Evolutionary conservation across 1,140 invertebrate species (phyloP).

Genomic region (Drosophila tristis): DNA sequence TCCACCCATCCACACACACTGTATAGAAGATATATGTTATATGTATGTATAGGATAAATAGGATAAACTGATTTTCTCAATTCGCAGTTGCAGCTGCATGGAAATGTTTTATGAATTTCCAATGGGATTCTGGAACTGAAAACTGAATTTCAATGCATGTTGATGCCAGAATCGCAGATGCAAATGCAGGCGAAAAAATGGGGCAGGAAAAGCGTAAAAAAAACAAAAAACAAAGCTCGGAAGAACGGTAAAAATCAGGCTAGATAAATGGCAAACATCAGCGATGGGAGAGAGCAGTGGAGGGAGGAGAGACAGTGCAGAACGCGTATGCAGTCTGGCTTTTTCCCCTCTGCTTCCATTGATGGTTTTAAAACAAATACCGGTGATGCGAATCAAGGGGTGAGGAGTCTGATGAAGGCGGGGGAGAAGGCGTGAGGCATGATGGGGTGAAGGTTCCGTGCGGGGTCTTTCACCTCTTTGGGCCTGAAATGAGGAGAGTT

Average conservation of each 20-base stretch:
- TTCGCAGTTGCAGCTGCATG: slow-evolving; percentile 30
- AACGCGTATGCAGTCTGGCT: slow-evolving; percentile 33
- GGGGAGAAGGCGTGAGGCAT: slow-evolving; percentile 20
- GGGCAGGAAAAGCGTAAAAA: background rate
- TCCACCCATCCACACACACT: slow-evolving; percentile 6
- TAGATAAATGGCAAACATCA: slow-evolving; percentile 49
- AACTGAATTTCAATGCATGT: slow-evolving; percentile 40
- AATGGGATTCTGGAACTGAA: slow-evolving; percentile 13
- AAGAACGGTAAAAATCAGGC: slow-evolving; percentile 40
- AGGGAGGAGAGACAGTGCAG: slow-evolving; percentile 3
- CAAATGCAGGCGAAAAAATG: slow-evolving; percentile 27
- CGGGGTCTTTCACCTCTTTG: slow-evolving; percentile 33
- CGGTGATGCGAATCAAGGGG: slow-evolving; percentile 22
- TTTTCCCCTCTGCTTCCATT: slow-evolving; percentile 21
- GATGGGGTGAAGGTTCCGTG: no score
- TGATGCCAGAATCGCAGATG: slow-evolving; percentile 62
- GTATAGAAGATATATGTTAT: slow-evolving; percentile 2
- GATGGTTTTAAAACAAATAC: slow-evolving; percentile 41
- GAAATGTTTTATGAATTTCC: slow-evolving; percentile 66
- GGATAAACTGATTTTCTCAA: slow-evolving; percentile 51
- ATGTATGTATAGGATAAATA: background rate
- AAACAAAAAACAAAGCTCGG: slow-evolving; percentile 5
- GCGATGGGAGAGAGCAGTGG: background rate
- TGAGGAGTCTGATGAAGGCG: background rate
- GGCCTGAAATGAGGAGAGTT: background rate